Conservation (phyloP, 2,888 invertebrate species). For the Macrophya alboannulata region DNA sequence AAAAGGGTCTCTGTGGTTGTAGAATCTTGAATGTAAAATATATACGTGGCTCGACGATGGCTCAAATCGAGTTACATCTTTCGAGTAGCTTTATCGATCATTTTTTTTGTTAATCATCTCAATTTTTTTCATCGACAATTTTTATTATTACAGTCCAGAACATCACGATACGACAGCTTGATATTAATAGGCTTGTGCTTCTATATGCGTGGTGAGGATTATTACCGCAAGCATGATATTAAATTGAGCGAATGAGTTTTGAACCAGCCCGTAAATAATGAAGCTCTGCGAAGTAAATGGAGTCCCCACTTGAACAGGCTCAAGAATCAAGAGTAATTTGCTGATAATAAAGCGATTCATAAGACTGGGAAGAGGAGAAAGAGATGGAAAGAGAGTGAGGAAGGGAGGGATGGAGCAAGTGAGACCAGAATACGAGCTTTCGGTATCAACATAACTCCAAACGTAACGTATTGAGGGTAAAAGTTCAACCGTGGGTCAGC, state of each 20-base stretch:
- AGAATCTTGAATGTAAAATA: not conserved
- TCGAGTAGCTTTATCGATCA: no score
- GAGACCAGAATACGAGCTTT: not conserved
- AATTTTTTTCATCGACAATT: not conserved
- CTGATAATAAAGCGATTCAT: constrained; percentile 46
- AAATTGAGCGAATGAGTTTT: constrained; percentile 41
- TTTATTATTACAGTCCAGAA: not conserved
- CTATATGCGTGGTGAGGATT: not conserved
- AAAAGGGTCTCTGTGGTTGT: not conserved
- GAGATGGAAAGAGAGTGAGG: not conserved
- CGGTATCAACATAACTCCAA: constrained; percentile 34
- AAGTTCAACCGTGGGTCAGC: constrained; percentile 37
- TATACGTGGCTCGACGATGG: not conserved
- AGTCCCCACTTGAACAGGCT: constrained; percentile 37
- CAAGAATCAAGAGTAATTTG: constrained; percentile 38
- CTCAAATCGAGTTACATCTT: no score
- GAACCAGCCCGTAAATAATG: constrained; percentile 31
- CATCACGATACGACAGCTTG: not conserved
- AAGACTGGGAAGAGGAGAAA: not conserved
- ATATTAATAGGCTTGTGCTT: constrained; percentile 2
- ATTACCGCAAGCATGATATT: constrained; percentile 17
- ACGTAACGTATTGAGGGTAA: constrained; percentile 39
- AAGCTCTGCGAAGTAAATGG: constrained; percentile 26
- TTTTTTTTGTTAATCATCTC: not conserved
- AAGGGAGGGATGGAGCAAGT: not conserved